Evolutionary conservation across 2,888 invertebrate species (phyloP).

Genomic region (Drosophila diplacantha): DNA sequence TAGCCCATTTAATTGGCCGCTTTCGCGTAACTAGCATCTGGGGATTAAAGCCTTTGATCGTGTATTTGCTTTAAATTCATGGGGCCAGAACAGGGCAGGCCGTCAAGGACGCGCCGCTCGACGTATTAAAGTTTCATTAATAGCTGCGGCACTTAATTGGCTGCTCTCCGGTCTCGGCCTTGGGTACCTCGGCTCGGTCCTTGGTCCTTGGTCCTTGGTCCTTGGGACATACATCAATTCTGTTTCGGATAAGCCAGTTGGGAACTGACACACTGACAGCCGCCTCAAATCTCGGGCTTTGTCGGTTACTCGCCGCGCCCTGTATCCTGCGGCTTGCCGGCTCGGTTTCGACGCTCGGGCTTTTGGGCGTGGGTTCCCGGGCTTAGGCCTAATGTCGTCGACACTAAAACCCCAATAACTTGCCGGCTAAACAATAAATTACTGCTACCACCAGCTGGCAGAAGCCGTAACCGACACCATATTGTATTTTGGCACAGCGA

Average conservation of each 20-base stretch:
- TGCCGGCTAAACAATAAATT: constrained; percentile 62
- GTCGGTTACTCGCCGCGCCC: constrained; percentile 21
- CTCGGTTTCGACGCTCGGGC: constrained; percentile 17
- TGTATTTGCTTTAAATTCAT: constrained; percentile 66
- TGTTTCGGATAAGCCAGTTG: constrained; percentile 50
- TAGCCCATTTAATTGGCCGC: constrained; percentile 65
- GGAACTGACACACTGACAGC: constrained; percentile 55
- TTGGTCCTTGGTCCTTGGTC: constrained; percentile 11
- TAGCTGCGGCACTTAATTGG: constrained; percentile 55
- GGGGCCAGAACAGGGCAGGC: constrained; percentile 15
- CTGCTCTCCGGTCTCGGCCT: constrained; percentile 29
- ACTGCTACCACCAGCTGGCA: constrained; percentile 40
- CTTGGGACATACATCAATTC: constrained; percentile 54
- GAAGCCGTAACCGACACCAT: constrained; percentile 42
- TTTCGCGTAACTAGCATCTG: constrained; percentile 63
- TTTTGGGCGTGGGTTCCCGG: constrained; percentile 36
- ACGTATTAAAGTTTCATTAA: constrained; percentile 64
- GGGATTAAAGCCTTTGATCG: constrained; percentile 68
- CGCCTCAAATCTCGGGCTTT: constrained; percentile 45
- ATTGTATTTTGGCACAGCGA: constrained; percentile 26
- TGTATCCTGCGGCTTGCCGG: constrained; percentile 22
- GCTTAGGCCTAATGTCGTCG: constrained; percentile 60
- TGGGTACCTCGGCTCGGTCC: constrained; percentile 1
- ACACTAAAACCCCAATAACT: constrained; percentile 65
- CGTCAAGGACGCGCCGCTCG: constrained; percentile 50